Conservation (phyloP, 2,888 invertebrate genomes). For the Caenorhabditis sp. region DNA sequence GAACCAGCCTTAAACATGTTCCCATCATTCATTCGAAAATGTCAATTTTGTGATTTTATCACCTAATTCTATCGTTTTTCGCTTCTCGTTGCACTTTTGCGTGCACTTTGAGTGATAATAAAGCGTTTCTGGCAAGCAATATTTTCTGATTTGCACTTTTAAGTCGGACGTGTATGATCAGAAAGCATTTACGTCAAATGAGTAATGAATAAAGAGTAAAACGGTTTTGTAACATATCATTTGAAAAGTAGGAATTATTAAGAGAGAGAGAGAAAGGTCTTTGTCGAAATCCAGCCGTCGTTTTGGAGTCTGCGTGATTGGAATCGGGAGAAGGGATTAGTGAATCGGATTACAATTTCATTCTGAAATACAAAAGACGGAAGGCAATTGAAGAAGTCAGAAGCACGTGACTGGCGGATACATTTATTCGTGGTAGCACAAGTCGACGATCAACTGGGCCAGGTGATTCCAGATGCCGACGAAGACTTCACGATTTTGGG, state of each 20-base stretch:
- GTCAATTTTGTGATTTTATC: no score
- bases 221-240: no score
- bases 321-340: background rate
- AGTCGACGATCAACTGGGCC: constrained; percentile 11
- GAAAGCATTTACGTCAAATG: no score
- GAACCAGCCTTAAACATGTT: no score
- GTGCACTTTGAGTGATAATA: no score
- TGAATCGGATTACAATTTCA: background rate
- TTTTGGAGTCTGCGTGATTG: background rate
- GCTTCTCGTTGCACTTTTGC: background rate
- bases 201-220: no score
- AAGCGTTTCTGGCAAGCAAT: no score
- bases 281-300: background rate
- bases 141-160: background rate
- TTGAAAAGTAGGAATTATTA: no score
- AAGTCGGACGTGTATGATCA: background rate
- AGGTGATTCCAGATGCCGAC: constrained; percentile 27
- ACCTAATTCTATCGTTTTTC: background rate
- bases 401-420: background rate
- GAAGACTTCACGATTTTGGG: constrained; percentile 11
- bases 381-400: background rate
- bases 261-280: no score
- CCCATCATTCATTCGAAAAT: no score
- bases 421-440: constrained; percentile 11
- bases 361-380: constrained; percentile 1